These are phyloP conservation scores for Neosilurus mollespiculum DNA, from an alignment of 2,797 vertebrate genomes.

Conservation along the genomic window DNA sequence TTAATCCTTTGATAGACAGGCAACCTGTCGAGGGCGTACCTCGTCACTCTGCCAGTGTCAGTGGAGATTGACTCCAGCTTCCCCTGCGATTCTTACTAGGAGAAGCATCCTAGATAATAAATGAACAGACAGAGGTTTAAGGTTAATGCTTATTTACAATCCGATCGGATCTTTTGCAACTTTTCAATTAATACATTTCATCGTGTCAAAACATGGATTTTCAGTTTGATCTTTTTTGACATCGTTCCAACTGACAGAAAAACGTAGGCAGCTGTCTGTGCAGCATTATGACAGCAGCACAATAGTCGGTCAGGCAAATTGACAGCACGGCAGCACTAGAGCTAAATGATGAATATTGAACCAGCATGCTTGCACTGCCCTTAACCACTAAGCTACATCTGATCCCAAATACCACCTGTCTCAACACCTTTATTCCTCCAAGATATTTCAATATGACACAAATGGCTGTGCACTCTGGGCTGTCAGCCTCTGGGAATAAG, in stretches of 20 bases:
- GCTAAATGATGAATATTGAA: conserved; percentile 25
- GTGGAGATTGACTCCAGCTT: no score
- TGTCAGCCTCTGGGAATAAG: conserved; percentile 33
- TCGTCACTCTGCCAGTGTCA: no score
- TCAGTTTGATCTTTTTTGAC: not conserved
- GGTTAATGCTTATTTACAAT: not conserved
- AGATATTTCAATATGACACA: conserved; percentile 29
- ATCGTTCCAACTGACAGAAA: not conserved
- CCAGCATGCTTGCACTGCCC: conserved; percentile 10
- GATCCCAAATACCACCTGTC: conserved; percentile 33
- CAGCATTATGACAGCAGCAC: conserved; percentile 10
- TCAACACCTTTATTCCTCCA: conserved; percentile 32
- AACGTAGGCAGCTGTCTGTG: not conserved
- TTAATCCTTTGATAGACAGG: no score
- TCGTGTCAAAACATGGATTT: conserved; percentile 19
- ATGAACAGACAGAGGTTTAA: no score
- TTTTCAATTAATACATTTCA: not conserved
- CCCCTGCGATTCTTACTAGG: no score
- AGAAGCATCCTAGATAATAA: no score
- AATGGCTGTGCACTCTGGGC: not conserved
- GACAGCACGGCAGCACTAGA: conserved; percentile 24
- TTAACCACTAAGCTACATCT: conserved; percentile 35
- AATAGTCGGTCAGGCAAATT: conserved; percentile 12
- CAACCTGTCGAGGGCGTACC: no score
- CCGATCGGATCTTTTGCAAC: not conserved